Evolutionary conservation across 2,113 vertebrate genomes (phyloP).

Genomic region (Cinclus cinclus): DNA sequence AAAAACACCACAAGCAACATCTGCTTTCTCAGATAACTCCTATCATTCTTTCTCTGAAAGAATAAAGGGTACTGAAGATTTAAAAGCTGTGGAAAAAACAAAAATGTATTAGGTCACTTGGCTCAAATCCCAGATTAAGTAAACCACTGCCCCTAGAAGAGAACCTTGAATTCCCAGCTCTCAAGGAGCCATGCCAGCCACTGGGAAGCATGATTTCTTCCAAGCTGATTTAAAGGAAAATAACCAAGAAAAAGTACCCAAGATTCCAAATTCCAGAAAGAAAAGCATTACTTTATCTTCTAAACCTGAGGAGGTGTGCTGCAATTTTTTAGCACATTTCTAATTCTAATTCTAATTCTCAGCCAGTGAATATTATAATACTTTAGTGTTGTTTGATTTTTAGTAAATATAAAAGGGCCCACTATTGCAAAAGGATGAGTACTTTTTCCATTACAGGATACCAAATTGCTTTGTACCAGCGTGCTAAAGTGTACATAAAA

Average conservation of each 20-base stretch:
- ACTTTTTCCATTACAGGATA: not conserved
- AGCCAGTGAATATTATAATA: not conserved
- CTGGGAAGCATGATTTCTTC: not conserved
- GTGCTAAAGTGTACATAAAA: not conserved
- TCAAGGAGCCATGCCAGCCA: not conserved
- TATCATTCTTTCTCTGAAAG: not conserved
- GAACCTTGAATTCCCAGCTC: not conserved
- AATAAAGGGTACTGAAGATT: not conserved
- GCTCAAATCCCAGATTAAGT: not conserved
- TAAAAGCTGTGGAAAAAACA: conserved; percentile 1
- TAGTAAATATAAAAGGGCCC: not conserved
- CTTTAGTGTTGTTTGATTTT: not conserved
- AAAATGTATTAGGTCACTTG: not conserved
- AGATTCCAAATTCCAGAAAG: not conserved
- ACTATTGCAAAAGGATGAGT: not conserved
- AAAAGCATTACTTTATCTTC: not conserved
- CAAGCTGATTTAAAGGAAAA: not conserved
- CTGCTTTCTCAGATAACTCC: conserved; percentile 12
- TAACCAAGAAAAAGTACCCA: not conserved
- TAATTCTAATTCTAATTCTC: not conserved
- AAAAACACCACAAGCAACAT: not conserved
- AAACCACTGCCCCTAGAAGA: not conserved
- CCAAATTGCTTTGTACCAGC: not conserved
- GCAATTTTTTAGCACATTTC: not conserved
- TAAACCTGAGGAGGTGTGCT: not conserved